A percentile compares a stretch with the other conserved stretches of the same genome.
phyloP scores from a whole-genome alignment of 2,797 vertebrate genomes.

The Kryptolebias ocellatus region DNA sequence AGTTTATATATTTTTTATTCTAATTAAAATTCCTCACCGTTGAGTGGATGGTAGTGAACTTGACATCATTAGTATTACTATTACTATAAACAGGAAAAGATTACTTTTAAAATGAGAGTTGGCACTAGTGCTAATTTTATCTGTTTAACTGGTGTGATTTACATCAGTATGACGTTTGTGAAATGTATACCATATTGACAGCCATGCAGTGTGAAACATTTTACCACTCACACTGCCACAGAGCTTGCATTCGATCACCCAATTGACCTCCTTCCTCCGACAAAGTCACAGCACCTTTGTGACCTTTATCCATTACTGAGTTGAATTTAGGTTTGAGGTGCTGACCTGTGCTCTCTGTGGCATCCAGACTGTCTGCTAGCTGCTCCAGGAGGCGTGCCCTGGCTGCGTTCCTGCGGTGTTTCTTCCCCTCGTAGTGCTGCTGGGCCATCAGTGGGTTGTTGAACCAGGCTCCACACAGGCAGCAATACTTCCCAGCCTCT shows the following conservation, averaged over 20 bases:
- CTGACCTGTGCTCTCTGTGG: constrained; percentile 86
- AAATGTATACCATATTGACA: constrained; percentile 41
- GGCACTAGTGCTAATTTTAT: constrained; percentile 41
- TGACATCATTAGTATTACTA: too few species aligned
- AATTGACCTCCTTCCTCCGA: constrained; percentile 55
- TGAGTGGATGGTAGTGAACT: too few species aligned
- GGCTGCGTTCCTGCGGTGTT: constrained; percentile 87
- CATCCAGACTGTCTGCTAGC: constrained; percentile 84
- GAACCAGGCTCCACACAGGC: constrained; percentile 87
- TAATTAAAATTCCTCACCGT: too few species aligned
- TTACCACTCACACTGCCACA: constrained; percentile 24
- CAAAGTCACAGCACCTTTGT: constrained; percentile 32
- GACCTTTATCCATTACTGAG: constrained; percentile 33
- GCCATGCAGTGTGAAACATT: constrained; percentile 30
- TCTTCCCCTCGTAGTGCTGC: constrained; percentile 89
- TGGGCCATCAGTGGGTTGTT: constrained; percentile 90
- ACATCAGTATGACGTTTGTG: constrained; percentile 29
- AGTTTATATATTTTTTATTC: too few species aligned
- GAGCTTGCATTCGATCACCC: constrained; percentile 49
- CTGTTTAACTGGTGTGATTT: constrained; percentile 23
- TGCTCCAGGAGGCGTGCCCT: constrained; percentile 84
- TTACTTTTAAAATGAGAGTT: constrained; percentile 13
- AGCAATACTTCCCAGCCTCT: constrained; percentile 86
- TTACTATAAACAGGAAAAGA: not conserved
- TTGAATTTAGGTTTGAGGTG: constrained; percentile 28